Evolutionary conservation across 2,797 vertebrate genomes (phyloP), one percentile per base, ranked within the genome.

Genomic region (Pitangus sulphuratus): DNA sequence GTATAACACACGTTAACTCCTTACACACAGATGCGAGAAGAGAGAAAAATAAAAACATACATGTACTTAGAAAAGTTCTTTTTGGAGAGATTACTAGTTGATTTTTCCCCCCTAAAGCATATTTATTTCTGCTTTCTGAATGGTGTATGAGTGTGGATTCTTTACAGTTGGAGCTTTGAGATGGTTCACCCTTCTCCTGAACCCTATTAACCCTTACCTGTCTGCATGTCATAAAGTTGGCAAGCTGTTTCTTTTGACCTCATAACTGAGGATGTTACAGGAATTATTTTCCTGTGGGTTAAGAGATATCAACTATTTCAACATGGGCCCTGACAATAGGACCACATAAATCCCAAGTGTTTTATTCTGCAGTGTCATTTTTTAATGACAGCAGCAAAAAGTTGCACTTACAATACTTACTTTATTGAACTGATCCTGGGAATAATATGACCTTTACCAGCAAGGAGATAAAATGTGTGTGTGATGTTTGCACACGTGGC

Each of bases 1-100:
- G 89, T 93, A 18, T 93, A 93, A 85, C 45, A 54, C 30, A 50
- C 3, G 21, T 65, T 92, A 95, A 75, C 35, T 92, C 88, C 40
- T 93, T 57, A 53, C 64, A 80, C 20, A 70, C 10, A 71, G n/a
- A 56, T 74, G 56, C 0, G 9, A 72, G 76, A 66, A 74, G 48
- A 85, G 35, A 65, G n/a, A 85, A 86, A 85, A 94, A 81, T 25
- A 15, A 31, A 87, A 51, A 37, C 10, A 48, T 42, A n/a, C 8
- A 33, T 35, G 12, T 57, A 11, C 60, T 75, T 81, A 37, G 58
- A n/a, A 71, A 84, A 47, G 33, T 56, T 90, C 51, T 57, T 53
- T 51, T 62, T 74, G 74, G 64, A 91, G 28, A 62, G 12, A 44
- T 7, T 62, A 37, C n/a, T 31, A 39, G 48, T 20, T 56, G 3